Evolutionary conservation across 2,888 invertebrate genomes (phyloP), one percentile per base, ranked within the genome.

Genomic region (Troides helena): DNA sequence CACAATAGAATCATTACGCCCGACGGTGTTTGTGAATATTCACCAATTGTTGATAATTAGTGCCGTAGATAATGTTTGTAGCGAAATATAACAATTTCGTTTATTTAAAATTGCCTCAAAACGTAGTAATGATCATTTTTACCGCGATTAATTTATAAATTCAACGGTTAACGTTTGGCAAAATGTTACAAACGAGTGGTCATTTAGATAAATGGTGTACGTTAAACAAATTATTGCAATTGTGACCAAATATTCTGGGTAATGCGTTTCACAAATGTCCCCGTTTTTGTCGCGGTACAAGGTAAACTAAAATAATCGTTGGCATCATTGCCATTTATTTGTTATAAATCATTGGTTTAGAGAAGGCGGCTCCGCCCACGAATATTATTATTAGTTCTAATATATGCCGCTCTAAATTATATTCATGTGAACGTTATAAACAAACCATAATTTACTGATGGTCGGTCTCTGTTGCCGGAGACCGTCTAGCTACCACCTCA

Each of bases 121-220:
- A 57, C 61, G 57, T 58, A 58, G 67, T 62, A 65, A 68, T 68
- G 60, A 71, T 67, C 46, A 71, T 71, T 71, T 70, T 71, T 65
- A 67, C 63, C 60, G 43, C 70, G 64, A 71, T 67, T 71, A 65
- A 71, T 71, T 67, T 71, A 71, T 67, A 71, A 68, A 71, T 58
- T 61, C 46, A 71, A 71, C 65, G 67, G 61, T 71, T 67, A 67
- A 71, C 70, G 57, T 71, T 71, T 71, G 70, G 67, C 67, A 71
- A 71, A 71, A 71, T 65, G 70, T 71, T 71, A 71, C 70, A 71
- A 71, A 71, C 67, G 70, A 71, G 70, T 71, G 67, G 70, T 68
- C 70, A 71, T 71, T 71, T 71, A 68, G 70, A 71, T 71, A 71
- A 71, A 71, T 71, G 70, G 70, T 57, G 67, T 65, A 71, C 70